These are phyloP conservation scores for Ramphastos sulfuratus DNA, from an alignment of 2,113 vertebrate species.

Conservation along the genomic window DNA sequence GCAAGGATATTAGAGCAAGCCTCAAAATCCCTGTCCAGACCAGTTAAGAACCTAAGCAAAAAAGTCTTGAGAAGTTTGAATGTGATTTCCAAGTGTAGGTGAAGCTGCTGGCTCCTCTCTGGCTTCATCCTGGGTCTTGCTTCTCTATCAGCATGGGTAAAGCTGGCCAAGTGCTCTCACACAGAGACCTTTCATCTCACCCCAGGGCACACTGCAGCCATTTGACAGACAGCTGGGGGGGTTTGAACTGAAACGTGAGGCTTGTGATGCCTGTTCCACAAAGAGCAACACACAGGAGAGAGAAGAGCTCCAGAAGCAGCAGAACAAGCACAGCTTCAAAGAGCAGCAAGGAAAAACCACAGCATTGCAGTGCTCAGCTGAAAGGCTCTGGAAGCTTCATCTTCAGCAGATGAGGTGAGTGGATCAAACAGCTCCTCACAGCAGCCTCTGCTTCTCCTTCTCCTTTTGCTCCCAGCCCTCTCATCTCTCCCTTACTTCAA, in stretches of 20 bases:
- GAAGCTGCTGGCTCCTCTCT: neutral
- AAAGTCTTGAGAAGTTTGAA: neutral
- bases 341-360: neutral
- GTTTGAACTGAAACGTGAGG: neutral
- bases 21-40: neutral
- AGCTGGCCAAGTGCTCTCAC: neutral
- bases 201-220: neutral
- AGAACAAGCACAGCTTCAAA: neutral
- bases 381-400: neutral
- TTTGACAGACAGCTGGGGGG: neutral
- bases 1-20: neutral
- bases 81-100: neutral
- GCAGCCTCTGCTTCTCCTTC: neutral
- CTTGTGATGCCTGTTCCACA: neutral
- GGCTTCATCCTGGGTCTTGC: neutral
- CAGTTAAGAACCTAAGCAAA: neutral
- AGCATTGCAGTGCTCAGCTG: neutral
- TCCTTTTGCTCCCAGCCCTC: neutral
- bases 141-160: neutral
- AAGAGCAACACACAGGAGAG: neutral
- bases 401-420: neutral
- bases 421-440: neutral
- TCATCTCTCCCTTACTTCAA: neutral
- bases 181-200: neutral
- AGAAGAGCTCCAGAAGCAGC: neutral